phyloP scores from a whole-genome alignment of 2,113 vertebrate species.

The Lates calcarifer region DNA sequence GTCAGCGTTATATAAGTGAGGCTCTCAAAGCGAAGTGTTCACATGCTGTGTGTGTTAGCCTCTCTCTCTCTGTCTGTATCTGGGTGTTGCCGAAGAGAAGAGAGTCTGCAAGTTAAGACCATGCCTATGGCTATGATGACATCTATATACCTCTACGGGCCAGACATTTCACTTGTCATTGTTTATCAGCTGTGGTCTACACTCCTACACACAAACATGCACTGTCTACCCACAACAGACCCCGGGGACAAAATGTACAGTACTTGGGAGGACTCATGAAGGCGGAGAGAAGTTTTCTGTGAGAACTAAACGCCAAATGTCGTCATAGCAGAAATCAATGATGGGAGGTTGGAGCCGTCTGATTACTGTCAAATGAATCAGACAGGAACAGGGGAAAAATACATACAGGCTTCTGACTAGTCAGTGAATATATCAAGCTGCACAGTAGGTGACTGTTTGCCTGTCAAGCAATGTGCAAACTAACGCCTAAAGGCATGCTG shows the following conservation, averaged over 20 bases:
- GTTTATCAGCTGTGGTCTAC: conserved; percentile 18
- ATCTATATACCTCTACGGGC: conserved; percentile 10
- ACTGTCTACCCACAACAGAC: not conserved
- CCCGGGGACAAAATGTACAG: conserved; percentile 33
- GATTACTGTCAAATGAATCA: conserved; percentile 3
- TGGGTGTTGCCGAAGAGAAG: conserved; percentile 26
- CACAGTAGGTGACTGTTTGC: conserved; percentile 31
- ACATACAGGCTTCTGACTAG: conserved; percentile 16
- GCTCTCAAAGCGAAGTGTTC: conserved; percentile 9
- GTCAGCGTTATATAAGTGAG: conserved; percentile 45
- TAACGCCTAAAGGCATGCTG: conserved; percentile 19
- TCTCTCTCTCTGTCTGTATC: conserved; percentile 5
- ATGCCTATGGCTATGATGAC: conserved; percentile 18
- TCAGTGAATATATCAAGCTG: conserved; percentile 45
- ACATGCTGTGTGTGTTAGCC: conserved; percentile 11
- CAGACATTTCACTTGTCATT: conserved; percentile 39
- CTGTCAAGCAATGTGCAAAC: conserved; percentile 39
- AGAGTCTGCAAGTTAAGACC: conserved; percentile 10
- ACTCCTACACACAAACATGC: conserved; percentile 11
- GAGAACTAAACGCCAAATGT: conserved; percentile 6
- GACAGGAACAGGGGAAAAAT: not conserved
- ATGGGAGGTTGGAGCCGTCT: not conserved
- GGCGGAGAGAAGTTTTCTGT: conserved; percentile 7
- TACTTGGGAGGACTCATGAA: conserved; percentile 3
- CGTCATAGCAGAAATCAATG: conserved; percentile 4